Percentiles rank a stretch among this genome's conserved stretches.
Evolutionary conservation across 2,888 invertebrate genomes (phyloP).

Genomic region (Falcaria lacertinaria): DNA sequence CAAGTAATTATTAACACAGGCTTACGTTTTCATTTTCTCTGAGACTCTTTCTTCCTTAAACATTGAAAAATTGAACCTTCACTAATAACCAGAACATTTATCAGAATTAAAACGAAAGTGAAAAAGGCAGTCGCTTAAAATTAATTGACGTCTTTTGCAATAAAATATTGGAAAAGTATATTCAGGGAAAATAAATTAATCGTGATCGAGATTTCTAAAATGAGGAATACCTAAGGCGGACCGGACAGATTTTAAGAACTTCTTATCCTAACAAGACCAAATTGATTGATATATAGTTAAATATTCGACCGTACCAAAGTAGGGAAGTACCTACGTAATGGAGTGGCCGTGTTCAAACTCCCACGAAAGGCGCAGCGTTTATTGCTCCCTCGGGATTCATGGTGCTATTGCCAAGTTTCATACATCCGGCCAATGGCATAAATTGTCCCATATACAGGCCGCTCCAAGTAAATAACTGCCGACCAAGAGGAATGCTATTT

Average conservation of each 20-base stretch:
- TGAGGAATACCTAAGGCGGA: neutral
- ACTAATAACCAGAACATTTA: neutral
- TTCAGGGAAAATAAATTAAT: neutral
- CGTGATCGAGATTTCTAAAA: neutral
- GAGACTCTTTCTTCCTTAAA: neutral
- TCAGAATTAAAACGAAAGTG: slow-evolving; percentile 1
- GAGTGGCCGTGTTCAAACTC: neutral
- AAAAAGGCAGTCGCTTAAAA: neutral
- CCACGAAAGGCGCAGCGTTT: neutral
- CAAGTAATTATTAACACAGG: neutral
- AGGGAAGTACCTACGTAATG: too few species aligned
- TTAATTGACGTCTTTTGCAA: neutral
- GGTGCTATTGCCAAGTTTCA: neutral
- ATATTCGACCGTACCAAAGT: neutral
- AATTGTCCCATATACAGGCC: neutral
- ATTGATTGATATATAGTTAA: neutral
- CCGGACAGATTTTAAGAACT: too few species aligned
- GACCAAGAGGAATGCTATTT: neutral
- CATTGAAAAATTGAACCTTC: neutral
- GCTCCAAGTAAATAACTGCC: neutral
- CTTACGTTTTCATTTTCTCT: neutral
- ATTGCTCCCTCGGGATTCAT: neutral
- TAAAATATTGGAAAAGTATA: neutral
- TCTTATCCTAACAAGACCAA: neutral
- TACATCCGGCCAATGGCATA: neutral